Evolutionary conservation across 2,113 vertebrate genomes (phyloP), one percentile per base, ranked within the genome.

Genomic region (Synodontis membranacea): DNA sequence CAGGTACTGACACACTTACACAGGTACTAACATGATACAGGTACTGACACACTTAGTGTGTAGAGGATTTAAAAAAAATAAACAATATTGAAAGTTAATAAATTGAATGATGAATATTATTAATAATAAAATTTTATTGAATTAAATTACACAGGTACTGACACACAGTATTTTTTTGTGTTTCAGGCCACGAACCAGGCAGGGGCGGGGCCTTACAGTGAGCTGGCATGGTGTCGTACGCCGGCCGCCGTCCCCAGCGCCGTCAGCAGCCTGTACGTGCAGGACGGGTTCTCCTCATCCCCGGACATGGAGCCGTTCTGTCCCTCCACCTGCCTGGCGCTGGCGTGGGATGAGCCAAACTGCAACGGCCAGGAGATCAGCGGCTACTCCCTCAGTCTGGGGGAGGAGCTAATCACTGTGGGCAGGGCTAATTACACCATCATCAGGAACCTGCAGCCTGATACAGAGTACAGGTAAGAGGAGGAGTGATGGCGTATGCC

Each of bases 301-400:
- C n/a, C 89, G 23, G 94, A 93, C 54, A 85, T 92, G 88, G 91
- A 80, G 2, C 94, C 93, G 0, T 92, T 93, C 78, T 95, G 96
- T 0, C 95, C 96, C 7, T 97, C 96, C 0, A 96, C 95, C 94
- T 97, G 97, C 95, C 96, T 99, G 92, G 93, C 95, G 6, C 93
- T 99, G 89, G 96, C 90, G 93, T 99, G 98, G 98, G 97, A 98
- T 10, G 97, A 98, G 90, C 97, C 98, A 0, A 95, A 95, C 95
- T 96, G 92, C 91, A 99, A 99, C 3, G 98, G 98, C 21, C 96
- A 97, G 1, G 96, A 97, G 90, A 97, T 99, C 90, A 94, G 92
- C 0, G 95, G 96, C 2, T 99, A 99, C 91, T 94, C 95, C 91
- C 96, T 99, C 44, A 94, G 96, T 82, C 87, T 98, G 90, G 97